Evolutionary conservation across 2,797 vertebrate genomes (phyloP).

Genomic region (Liparis tanakae): DNA sequence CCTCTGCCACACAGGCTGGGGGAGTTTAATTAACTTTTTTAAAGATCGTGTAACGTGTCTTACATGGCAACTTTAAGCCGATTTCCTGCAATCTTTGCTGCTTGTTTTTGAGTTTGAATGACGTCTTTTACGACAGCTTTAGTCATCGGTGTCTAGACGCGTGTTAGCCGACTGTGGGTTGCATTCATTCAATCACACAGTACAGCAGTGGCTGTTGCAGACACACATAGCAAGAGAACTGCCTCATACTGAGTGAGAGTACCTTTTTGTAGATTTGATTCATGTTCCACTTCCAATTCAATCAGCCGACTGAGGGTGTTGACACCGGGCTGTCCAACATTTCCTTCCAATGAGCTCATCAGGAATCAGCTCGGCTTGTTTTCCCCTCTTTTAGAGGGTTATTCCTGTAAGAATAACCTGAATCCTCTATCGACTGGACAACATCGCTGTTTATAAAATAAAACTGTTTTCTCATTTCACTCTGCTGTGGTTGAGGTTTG

Average conservation of each 20-base stretch:
- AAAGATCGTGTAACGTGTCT: background rate
- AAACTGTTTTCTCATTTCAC: conserved; percentile 6
- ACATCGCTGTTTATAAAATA: background rate
- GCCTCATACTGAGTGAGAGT: background rate
- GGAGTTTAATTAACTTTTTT: background rate
- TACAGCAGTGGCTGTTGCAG: background rate
- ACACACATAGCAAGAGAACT: background rate
- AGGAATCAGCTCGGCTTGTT: background rate
- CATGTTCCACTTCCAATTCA: background rate
- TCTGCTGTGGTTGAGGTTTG: background rate
- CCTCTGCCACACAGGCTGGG: no score
- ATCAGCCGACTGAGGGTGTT: background rate
- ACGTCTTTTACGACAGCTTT: background rate
- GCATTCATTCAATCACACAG: background rate
- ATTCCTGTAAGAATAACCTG: background rate
- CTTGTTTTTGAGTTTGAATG: background rate
- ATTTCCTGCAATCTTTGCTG: background rate
- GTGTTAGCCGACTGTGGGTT: background rate
- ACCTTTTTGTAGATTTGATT: background rate
- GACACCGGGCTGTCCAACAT: background rate
- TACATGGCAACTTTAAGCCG: background rate
- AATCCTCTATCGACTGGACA: background rate
- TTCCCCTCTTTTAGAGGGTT: background rate
- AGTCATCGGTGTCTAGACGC: background rate
- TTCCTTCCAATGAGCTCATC: conserved; percentile 1